Percentiles rank a stretch among this genome's conserved stretches.
phyloP scores from a whole-genome alignment of 2,797 vertebrate species.

The Choloepus didactylus region DNA sequence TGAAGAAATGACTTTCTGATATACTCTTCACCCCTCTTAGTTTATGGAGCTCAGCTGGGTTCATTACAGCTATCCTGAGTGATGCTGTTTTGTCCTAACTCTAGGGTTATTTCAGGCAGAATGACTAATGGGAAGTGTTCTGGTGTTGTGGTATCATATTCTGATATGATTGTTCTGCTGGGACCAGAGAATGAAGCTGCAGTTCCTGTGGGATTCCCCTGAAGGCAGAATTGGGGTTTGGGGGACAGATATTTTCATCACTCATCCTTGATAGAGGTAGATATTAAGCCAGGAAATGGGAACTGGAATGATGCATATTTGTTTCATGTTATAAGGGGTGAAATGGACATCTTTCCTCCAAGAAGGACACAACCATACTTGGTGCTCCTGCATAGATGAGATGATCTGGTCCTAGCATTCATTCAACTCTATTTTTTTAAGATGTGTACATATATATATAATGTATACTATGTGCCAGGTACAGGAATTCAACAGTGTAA shows the following conservation, averaged over 20 bases:
- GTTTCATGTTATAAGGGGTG: no score
- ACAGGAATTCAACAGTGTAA: not conserved
- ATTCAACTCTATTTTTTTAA: not conserved
- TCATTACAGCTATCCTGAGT: not conserved
- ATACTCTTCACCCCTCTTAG: accelerated
- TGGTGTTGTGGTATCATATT: not conserved
- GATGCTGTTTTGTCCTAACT: not conserved
- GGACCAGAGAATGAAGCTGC: not conserved
- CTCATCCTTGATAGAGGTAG: not conserved
- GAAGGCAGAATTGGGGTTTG: no score
- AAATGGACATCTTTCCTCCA: not conserved
- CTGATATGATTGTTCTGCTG: not conserved
- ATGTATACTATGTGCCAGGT: not conserved
- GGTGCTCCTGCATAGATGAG: not conserved
- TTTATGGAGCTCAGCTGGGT: accelerated
- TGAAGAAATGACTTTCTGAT: not conserved
- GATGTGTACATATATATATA: not conserved
- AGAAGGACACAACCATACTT: not conserved
- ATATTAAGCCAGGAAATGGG: not conserved
- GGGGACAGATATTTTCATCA: no score
- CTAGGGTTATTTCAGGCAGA: not conserved
- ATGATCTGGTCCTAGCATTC: not conserved
- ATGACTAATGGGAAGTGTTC: not conserved
- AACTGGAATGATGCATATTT: not conserved
- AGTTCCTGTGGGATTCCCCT: not conserved